phyloP scores from a whole-genome alignment of 2,888 invertebrate species.

The Dromius quadrimaculatus region DNA sequence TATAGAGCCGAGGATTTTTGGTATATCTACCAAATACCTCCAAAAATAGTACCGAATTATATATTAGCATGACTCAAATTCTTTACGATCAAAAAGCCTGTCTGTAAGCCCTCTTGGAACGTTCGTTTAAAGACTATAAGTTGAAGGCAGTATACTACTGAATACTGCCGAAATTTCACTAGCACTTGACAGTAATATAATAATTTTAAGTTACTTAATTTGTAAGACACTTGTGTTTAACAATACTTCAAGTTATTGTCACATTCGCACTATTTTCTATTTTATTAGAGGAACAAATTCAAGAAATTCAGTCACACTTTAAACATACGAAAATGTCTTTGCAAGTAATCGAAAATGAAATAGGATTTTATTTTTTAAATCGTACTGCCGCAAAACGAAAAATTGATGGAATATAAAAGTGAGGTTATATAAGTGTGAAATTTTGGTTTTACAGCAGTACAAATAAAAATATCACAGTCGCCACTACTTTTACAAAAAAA shows the following conservation, averaged over 20 bases:
- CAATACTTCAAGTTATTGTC: conserved; percentile 1
- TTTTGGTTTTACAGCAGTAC: conserved; percentile 9
- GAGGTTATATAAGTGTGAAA: not conserved
- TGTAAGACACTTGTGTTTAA: conserved; percentile 5
- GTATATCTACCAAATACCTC: too few species aligned
- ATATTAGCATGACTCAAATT: too few species aligned
- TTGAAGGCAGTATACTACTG: not conserved
- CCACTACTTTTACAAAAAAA: conserved; percentile 6
- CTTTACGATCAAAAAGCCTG: too few species aligned
- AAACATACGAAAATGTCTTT: conserved; percentile 2
- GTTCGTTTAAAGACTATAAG: too few species aligned
- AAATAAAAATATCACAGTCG: conserved; percentile 24
- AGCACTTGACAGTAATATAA: not conserved
- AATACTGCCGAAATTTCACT: conserved; percentile 4
- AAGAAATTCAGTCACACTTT: conserved; percentile 20
- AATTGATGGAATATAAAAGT: not conserved
- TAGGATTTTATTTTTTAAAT: conserved; percentile 17
- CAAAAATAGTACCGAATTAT: too few species aligned
- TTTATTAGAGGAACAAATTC: conserved; percentile 26
- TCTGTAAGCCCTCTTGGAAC: too few species aligned
- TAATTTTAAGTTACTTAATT: not conserved
- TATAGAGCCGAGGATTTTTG: too few species aligned
- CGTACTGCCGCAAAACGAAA: not conserved
- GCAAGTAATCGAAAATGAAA: conserved; percentile 4
- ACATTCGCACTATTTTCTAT: conserved; percentile 11